phyloP scores from a whole-genome alignment of 1,140 invertebrate genomes.

The Halyomorpha halys region DNA sequence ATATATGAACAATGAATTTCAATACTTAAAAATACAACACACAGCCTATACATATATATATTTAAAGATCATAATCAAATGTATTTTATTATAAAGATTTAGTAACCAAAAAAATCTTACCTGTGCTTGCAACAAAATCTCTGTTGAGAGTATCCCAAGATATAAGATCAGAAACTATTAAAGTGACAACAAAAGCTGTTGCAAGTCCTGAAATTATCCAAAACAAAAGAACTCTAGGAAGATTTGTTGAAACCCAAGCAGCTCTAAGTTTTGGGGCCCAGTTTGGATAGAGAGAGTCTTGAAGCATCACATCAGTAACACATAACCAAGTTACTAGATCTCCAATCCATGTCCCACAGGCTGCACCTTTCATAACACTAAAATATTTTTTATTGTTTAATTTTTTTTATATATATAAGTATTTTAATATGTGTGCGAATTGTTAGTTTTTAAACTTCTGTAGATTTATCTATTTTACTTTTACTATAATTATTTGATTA shows the following conservation, averaged over 20 bases:
- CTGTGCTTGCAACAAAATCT: conserved; percentile 43
- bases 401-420: too few relatives aligned
- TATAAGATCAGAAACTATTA: conserved; percentile 45
- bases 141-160: conserved; percentile 44
- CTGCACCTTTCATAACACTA: conserved; percentile 46
- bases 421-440: too few relatives aligned
- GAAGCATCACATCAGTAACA: conserved; percentile 50
- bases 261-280: conserved; percentile 38
- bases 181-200: conserved; percentile 41
- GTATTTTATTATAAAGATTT: too few relatives aligned
- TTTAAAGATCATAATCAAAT: too few relatives aligned
- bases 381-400: too few relatives aligned
- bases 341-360: conserved; percentile 47
- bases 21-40: too few relatives aligned
- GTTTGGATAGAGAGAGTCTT: conserved; percentile 45
- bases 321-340: conserved; percentile 45
- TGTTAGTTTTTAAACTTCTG: too few relatives aligned
- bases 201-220: conserved; percentile 40
- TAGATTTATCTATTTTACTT: too few relatives aligned
- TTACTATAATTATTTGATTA: too few relatives aligned
- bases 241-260: conserved; percentile 39
- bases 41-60: too few relatives aligned
- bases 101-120: conserved; percentile 24
- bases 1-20: too few relatives aligned
- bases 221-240: conserved; percentile 43